A percentile compares a stretch with the other conserved stretches of the same genome.
Evolutionary conservation across 2,797 vertebrate genomes (phyloP).

Genomic region (Chiropotes sagulatus): DNA sequence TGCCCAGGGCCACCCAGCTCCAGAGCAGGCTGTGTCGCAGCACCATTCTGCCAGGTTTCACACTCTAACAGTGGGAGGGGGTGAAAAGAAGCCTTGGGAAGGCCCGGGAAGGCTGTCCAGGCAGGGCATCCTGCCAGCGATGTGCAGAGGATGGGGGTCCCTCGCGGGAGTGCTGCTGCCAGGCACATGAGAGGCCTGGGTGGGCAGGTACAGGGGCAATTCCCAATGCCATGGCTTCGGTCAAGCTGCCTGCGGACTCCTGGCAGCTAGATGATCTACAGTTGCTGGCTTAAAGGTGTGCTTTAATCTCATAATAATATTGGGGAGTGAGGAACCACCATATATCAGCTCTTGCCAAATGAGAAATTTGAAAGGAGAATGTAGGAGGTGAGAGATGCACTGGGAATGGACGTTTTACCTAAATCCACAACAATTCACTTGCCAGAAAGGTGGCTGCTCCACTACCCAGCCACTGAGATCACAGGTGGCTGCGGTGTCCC

Average conservation of each 20-base stretch:
- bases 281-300: neutral
- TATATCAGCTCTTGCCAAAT: slow-evolving; percentile 6
- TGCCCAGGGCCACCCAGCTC: rapidly evolving
- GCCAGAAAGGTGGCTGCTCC: neutral
- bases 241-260: neutral
- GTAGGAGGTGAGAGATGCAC: slow-evolving; percentile 36
- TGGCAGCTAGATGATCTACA: neutral
- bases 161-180: rapidly evolving
- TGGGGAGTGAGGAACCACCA: slow-evolving; percentile 25
- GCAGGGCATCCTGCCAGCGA: neutral
- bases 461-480: rapidly evolving
- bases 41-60: neutral
- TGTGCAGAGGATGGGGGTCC: rapidly evolving
- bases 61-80: neutral
- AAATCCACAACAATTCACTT: neutral
- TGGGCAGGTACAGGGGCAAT: neutral
- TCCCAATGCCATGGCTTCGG: neutral
- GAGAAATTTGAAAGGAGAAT: neutral
- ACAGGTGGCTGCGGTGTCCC: too few species aligned
- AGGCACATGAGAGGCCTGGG: neutral
- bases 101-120: rapidly evolving
- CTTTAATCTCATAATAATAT: slow-evolving; percentile 39
- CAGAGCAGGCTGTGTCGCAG: neutral
- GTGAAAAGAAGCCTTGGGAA: neutral
- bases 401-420: slow-evolving; percentile 5